These are phyloP conservation scores for Prunella himalayana DNA, from an alignment of 2,113 vertebrate species.

Conservation along the genomic window DNA sequence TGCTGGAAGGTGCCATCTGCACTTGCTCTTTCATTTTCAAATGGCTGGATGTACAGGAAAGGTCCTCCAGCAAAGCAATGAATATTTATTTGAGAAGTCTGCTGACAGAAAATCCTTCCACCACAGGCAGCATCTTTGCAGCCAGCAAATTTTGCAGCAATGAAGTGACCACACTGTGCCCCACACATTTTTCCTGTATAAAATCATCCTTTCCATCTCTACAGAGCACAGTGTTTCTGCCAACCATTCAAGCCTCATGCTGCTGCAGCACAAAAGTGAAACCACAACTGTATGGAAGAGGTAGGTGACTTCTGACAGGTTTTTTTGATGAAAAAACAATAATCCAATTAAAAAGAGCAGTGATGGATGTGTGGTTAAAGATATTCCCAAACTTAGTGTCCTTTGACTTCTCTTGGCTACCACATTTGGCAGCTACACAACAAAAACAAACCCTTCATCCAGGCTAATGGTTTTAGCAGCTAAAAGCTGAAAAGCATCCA, in stretches of 20 bases:
- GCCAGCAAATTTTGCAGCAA: not conserved
- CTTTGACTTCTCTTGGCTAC: slow-evolving; percentile 8
- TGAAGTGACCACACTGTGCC: not conserved
- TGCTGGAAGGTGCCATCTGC: not conserved
- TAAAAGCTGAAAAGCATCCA: not conserved
- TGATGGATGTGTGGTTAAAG: slow-evolving; percentile 27
- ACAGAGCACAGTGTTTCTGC: not conserved
- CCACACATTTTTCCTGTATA: not conserved
- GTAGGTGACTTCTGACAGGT: not conserved
- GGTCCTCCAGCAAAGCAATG: not conserved
- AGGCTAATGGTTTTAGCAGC: not conserved
- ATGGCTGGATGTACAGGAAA: not conserved
- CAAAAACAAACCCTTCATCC: not conserved
- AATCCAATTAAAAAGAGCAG: not conserved
- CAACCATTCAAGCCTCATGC: not conserved
- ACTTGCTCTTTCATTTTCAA: not conserved
- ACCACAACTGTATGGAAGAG: not conserved
- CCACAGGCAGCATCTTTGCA: not conserved
- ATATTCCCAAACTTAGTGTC: not conserved
- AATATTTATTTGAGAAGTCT: not conserved
- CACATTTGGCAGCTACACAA: slow-evolving; percentile 5
- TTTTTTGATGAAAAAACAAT: not conserved
- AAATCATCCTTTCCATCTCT: not conserved
- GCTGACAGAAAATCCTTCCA: not conserved
- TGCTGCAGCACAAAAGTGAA: not conserved